A percentile compares a stretch with the other conserved stretches of the same genome.
These are phyloP conservation scores for Neoniphon sammara DNA, from an alignment of 2,797 vertebrate species.

Conservation along the genomic window DNA sequence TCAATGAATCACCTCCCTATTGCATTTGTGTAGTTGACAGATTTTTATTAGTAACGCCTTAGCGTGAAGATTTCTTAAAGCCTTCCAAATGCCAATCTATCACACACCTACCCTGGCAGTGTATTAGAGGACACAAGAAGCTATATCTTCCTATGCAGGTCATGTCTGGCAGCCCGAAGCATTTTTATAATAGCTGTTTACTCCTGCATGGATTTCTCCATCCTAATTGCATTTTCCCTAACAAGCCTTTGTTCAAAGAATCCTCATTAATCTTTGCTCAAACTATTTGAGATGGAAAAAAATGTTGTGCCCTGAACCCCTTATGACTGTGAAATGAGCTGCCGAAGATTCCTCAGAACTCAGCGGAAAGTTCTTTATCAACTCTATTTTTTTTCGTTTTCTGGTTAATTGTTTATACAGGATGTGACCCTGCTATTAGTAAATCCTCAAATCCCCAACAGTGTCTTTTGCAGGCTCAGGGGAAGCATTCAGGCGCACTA, in stretches of 20 bases:
- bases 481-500: conserved; percentile 26
- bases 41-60: no score
- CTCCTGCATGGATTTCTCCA: conserved; percentile 20
- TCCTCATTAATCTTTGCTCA: conserved; percentile 59
- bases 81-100: not conserved
- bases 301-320: conserved; percentile 10
- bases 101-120: no score
- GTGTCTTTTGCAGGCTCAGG: conserved; percentile 36
- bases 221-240: conserved; percentile 42
- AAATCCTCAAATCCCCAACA: conserved; percentile 57
- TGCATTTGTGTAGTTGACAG: no score
- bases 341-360: conserved; percentile 26
- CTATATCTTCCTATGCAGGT: conserved; percentile 16
- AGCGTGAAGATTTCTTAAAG: not conserved
- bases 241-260: conserved; percentile 50
- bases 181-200: conserved; percentile 32
- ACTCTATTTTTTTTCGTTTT: not conserved
- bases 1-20: no score
- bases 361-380: conserved; percentile 17
- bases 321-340: conserved; percentile 33
- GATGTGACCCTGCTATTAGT: conserved; percentile 50
- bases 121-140: not conserved
- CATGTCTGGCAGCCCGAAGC: conserved; percentile 33
- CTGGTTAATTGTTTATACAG: conserved; percentile 58
- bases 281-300: conserved; percentile 14